Evolutionary conservation across 2,888 invertebrate genomes (phyloP).

Genomic region (Acleris laterana): DNA sequence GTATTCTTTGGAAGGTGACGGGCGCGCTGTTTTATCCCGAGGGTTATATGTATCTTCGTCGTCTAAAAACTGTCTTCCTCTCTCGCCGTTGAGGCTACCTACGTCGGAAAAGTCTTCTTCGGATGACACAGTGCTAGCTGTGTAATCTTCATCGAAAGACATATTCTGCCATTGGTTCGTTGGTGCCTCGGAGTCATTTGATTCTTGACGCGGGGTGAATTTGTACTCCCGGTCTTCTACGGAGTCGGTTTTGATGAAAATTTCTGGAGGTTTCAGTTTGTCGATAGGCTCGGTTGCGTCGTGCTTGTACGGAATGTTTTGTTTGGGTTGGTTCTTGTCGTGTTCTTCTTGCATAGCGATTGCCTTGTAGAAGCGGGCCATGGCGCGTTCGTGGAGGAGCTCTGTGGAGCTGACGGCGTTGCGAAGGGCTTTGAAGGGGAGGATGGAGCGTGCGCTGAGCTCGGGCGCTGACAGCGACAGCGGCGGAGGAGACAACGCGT

Average conservation of each 20-base stretch:
- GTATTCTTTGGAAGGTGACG: conserved; percentile 56
- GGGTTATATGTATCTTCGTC: conserved; percentile 89
- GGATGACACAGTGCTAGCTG: conserved; percentile 86
- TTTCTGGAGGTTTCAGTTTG: conserved; percentile 55
- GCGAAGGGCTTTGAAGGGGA: conserved; percentile 86
- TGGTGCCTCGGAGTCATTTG: conserved; percentile 61
- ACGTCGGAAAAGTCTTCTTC: conserved; percentile 75
- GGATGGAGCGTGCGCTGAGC: conserved; percentile 80
- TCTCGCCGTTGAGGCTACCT: conserved; percentile 68
- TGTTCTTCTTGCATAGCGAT: conserved; percentile 90
- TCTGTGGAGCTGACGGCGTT: conserved; percentile 93
- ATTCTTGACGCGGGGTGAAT: conserved; percentile 55
- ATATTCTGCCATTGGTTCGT: conserved; percentile 77
- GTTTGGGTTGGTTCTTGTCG: conserved; percentile 56
- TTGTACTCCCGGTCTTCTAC: conserved; percentile 61
- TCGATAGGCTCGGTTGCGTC: conserved; percentile 35
- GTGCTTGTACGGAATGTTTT: conserved; percentile 66
- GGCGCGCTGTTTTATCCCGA: conserved; percentile 74
- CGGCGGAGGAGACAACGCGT: conserved; percentile 89
- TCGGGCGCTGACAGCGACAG: conserved; percentile 93
- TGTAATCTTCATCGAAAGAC: conserved; percentile 85
- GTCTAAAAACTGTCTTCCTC: conserved; percentile 65
- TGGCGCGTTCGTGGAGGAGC: conserved; percentile 91
- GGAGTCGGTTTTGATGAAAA: conserved; percentile 67
- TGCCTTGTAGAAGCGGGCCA: conserved; percentile 92